Evolutionary conservation across 2,113 vertebrate species (phyloP), one percentile per base, ranked within the genome.

Genomic region (Pseudonaja textilis): DNA sequence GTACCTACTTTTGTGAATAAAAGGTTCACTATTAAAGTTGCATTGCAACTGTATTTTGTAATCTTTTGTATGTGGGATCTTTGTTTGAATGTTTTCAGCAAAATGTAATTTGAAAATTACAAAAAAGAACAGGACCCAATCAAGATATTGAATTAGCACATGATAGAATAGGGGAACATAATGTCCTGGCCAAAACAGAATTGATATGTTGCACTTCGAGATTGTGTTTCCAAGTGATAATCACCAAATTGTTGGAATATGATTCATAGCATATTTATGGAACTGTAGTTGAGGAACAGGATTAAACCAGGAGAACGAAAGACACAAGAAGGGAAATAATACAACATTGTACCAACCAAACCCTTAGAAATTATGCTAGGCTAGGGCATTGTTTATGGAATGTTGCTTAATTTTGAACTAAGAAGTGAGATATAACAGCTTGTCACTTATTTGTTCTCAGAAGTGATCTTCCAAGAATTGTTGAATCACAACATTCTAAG

Each of bases 1-100:
- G 88, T 86, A 11, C 39, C 93, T 88, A 81, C 91, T 94, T 93
- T 88, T 81, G 94, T 94, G 94, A 96, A 93, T 91, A 94, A 95
- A 94, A 55, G 23, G 47, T 23, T 87, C 2, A 0, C 22, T 59
- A 92, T 61, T 74, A 89, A 20, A 0, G 26, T 54, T 29, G 0
- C 39, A 47, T 4, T 1, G 52, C 47, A 47, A 9, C 0, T 23
- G 52, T 25, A 69, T 91, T 25, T 87, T 87, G 23, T 89, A 3
- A 1, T 8, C n/a, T 89, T 55, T 74, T 90, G 0, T 11, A 54
- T 10, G 6, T 34, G 0, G 0, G 61, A 81, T 18, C 42, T 59
- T 23, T 39, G 55, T 56, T 88, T 50, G 23, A 0, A 5, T 61
- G 0, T 0, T 5, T 88, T 42, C 29, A 34, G 45, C n/a, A 69